Percentiles rank a stretch among this genome's conserved stretches.
These are phyloP conservation scores for Teleogryllus oceanicus DNA, from an alignment of 2,888 invertebrate genomes.

Conservation along the genomic window DNA sequence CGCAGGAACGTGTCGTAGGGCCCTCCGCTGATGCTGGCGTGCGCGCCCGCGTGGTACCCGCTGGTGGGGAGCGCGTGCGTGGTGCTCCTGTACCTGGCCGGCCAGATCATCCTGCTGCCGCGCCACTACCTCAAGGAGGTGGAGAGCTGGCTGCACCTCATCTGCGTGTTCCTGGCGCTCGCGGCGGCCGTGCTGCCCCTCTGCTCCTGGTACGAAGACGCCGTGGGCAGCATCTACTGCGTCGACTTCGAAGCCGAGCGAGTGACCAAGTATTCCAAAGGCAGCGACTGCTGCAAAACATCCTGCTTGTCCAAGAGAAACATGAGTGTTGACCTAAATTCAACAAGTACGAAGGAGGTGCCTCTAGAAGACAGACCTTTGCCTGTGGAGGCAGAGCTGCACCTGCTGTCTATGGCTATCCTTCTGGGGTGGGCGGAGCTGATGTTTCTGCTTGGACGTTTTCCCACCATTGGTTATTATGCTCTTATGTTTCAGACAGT, in stretches of 20 bases:
- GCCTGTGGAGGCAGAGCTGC: slow-evolving; percentile 45
- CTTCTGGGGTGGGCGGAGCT: slow-evolving; percentile 55
- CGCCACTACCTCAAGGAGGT: slow-evolving; percentile 46
- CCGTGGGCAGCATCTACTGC: neutral
- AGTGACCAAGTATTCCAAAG: neutral
- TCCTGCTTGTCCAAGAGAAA: too few relatives aligned
- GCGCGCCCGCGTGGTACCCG: slow-evolving; percentile 26
- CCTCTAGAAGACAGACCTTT: slow-evolving; percentile 6
- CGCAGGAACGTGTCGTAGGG: too few relatives aligned
- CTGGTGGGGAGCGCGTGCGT: slow-evolving; percentile 37
- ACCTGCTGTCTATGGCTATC: slow-evolving; percentile 49
- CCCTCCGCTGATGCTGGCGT: too few relatives aligned
- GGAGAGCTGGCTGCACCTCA: slow-evolving; percentile 48
- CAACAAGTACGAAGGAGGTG: neutral
- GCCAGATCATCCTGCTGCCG: slow-evolving; percentile 33
- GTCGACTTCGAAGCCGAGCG: slow-evolving; percentile 30
- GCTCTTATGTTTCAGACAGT: slow-evolving; percentile 57
- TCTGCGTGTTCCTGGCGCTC: slow-evolving; percentile 43
- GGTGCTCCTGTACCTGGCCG: slow-evolving; percentile 35
- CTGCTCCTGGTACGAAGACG: too few relatives aligned
- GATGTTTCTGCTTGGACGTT: slow-evolving; percentile 54
- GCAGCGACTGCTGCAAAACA: too few relatives aligned
- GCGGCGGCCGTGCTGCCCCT: too few relatives aligned
- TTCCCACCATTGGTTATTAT: slow-evolving; percentile 55
- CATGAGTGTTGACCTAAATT: too few relatives aligned